Evolutionary conservation across 35 echinoderm and acorn worm genomes (phyloP).

Genomic region (Ophioderma brevispina): DNA sequence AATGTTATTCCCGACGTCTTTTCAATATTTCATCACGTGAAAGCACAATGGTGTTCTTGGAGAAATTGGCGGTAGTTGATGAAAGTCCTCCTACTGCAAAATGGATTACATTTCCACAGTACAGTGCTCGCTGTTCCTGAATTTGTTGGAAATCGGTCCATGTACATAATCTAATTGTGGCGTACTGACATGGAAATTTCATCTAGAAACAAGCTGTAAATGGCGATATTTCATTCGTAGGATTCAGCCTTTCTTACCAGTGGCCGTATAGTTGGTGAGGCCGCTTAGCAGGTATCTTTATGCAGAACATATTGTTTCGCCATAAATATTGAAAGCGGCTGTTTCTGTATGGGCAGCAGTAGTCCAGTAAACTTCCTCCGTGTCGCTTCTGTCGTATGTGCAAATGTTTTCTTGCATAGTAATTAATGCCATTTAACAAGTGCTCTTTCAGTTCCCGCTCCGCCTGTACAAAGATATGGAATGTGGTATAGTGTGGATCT

Average conservation of each 20-base stretch:
- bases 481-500: constrained; percentile 56
- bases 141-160: constrained; percentile 60
- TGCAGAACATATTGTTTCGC: constrained; percentile 61
- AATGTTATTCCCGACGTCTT: constrained; percentile 2
- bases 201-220: constrained; percentile 79
- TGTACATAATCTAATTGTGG: constrained; percentile 50
- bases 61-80: constrained; percentile 36
- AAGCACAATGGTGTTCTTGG: not conserved
- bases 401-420: constrained; percentile 41
- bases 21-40: not conserved
- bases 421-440: constrained; percentile 61
- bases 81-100: constrained; percentile 49
- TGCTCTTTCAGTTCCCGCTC: constrained; percentile 64
- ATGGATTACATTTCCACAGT: constrained; percentile 58
- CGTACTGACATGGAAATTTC: constrained; percentile 71
- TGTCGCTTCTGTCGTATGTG: not conserved
- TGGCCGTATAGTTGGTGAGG: constrained; percentile 44
- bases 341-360: constrained; percentile 43
- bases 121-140: not conserved
- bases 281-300: constrained; percentile 14
- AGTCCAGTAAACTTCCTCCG: constrained; percentile 47
- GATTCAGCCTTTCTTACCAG: constrained; percentile 58
- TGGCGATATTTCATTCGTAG: constrained; percentile 40
- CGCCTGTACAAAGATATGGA: constrained; percentile 74
- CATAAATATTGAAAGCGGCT: constrained; percentile 68